Base-by-base conservation (phyloP, 2,888 invertebrate species). In the Rhamphomyia laevipes region DNA sequence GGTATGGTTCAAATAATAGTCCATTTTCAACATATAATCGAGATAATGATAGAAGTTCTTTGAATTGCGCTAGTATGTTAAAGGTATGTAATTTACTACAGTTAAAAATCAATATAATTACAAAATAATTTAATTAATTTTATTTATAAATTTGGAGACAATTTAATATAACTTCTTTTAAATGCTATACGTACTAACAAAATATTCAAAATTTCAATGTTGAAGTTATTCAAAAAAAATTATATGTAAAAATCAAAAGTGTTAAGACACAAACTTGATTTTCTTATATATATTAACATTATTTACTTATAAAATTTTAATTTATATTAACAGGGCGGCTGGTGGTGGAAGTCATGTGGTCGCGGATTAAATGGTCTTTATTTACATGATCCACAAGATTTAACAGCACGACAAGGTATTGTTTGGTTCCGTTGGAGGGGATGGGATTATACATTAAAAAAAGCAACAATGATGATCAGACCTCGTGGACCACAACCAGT, bases 361-460 rank as follows among this genome's bases (percentile, higher is more conserved):
- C 77, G 91, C 61, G 91, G 91, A 10, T 77, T 92, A 23, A 92
- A 92, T 64, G 91, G 91, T 13, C 77, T 91, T 31, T 91, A 92
- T 64, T 74, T 91, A 43, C 89, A 90, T 60, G 89, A 91, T 69
- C 89, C 89, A 2, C 89, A 90, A 69, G 90, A 91, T 71, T 76
- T 89, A 53, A 90, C 89, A 43, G 90, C 90, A 51, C 77, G 90
- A 65, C 90, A 91, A 82, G 90, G 89, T 55, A 91, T 92, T 58
- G 91, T 92, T 7, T 92, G 91, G 91, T 92, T 91, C 81, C 84
- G 91, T 62, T 92, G 91, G 91, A 80, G 89, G 71, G 91, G 92
- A 48, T 92, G 92, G 91, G 91, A 91, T 70, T 92, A 92, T 73
- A 91, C 91, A 16, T 72, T 92, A 55, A 91, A 90, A 71, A 82